Evolutionary conservation across 2,797 vertebrate species (phyloP).

Genomic region (Alcedo atthis): DNA sequence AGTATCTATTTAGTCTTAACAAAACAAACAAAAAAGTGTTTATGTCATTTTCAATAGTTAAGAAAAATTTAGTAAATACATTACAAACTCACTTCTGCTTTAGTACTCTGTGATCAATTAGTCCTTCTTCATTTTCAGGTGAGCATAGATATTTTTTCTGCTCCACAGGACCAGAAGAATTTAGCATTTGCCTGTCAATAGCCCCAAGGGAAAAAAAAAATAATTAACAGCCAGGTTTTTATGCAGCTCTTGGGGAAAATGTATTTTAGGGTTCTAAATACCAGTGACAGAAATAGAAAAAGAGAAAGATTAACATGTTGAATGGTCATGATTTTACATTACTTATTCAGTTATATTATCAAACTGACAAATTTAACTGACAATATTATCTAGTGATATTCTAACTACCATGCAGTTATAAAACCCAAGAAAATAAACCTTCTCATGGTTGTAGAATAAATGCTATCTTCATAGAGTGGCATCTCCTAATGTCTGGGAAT

Average conservation of each 20-base stretch:
- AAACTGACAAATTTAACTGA: neutral
- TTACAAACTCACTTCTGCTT: slow-evolving; percentile 73
- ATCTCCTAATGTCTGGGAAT: neutral
- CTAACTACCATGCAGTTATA: neutral
- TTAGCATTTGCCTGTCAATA: neutral
- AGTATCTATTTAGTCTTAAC: neutral
- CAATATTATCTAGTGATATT: neutral
- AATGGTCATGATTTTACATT: neutral
- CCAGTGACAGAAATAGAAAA: neutral
- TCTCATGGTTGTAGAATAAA: neutral
- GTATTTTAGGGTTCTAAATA: neutral
- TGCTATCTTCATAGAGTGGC: neutral
- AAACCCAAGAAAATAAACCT: neutral
- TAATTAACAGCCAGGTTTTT: neutral
- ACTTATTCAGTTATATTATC: neutral
- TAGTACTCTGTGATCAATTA: slow-evolving; percentile 69
- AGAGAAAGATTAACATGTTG: neutral
- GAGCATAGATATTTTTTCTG: neutral
- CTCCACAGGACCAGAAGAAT: neutral
- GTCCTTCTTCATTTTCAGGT: slow-evolving; percentile 12
- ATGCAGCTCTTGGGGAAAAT: neutral
- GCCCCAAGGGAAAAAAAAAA: neutral
- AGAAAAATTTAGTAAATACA: neutral
- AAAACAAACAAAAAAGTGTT: neutral
- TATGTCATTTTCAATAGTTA: neutral